Conservation (phyloP, 2,888 invertebrate species). For the Phengaris alcon region DNA sequence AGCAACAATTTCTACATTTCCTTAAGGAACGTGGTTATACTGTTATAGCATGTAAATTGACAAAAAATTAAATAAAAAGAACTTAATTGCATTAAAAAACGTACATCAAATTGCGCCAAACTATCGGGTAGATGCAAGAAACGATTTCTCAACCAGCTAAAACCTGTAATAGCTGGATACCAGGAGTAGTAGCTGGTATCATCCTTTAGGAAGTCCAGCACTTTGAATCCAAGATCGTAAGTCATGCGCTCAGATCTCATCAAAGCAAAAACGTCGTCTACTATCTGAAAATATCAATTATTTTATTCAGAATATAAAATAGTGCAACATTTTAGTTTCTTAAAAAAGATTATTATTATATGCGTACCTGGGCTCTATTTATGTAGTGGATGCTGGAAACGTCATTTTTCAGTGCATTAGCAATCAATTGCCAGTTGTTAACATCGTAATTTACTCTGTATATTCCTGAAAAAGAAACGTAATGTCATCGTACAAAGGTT, state of each 20-base stretch:
- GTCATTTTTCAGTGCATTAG: slow-evolving; percentile 58
- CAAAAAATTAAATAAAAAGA: background rate
- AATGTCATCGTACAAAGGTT: too few relatives aligned
- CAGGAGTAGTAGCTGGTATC: slow-evolving; percentile 66
- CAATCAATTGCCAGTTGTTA: slow-evolving; percentile 76
- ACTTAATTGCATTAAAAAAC: slow-evolving; percentile 34
- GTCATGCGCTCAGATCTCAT: slow-evolving; percentile 61
- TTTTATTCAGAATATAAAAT: background rate
- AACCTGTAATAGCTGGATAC: slow-evolving; percentile 69
- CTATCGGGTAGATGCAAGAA: slow-evolving; percentile 59
- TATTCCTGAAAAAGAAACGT: slow-evolving; percentile 66
- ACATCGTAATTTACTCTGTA: slow-evolving; percentile 84
- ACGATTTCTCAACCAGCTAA: slow-evolving; percentile 65
- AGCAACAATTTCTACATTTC: too few relatives aligned
- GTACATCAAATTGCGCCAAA: slow-evolving; percentile 59
- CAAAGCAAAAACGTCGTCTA: slow-evolving; percentile 68
- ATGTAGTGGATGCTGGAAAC: slow-evolving; percentile 75
- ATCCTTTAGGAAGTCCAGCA: slow-evolving; percentile 62
- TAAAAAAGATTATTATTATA: background rate
- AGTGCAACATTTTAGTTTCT: too few relatives aligned
- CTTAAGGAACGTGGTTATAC: background rate
- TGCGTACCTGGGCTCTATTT: slow-evolving; percentile 86
- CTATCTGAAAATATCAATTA: slow-evolving; percentile 53
- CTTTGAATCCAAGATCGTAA: slow-evolving; percentile 58
- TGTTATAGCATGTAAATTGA: background rate